Conservation (phyloP, 2,888 invertebrate genomes). For the Synergus gifuensis region DNA sequence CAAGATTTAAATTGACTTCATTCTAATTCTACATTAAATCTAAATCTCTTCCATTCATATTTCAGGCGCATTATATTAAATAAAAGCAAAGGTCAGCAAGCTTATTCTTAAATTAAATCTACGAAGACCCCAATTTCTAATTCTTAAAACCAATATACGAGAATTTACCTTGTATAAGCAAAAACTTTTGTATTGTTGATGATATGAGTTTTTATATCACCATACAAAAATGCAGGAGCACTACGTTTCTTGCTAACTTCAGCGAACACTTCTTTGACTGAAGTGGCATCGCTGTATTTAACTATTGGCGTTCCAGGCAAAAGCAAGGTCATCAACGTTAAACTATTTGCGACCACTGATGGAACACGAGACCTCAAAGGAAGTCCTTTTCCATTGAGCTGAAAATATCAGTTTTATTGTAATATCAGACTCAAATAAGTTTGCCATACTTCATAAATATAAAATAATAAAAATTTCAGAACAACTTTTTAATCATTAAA, state of each 20-base stretch:
- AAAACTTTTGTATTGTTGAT: conserved; percentile 81
- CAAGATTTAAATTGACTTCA: conserved; percentile 7
- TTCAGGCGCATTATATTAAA: not conserved
- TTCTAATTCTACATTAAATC: not conserved
- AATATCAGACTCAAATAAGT: conserved; percentile 11
- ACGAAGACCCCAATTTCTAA: not conserved
- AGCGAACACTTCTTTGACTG: conserved; percentile 69
- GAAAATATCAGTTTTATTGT: conserved; percentile 45
- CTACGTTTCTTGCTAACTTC: conserved; percentile 77
- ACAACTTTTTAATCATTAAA: too few species aligned
- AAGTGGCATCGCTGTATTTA: conserved; percentile 68
- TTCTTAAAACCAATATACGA: not conserved
- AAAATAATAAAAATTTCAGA: too few species aligned
- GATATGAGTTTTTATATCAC: conserved; percentile 73
- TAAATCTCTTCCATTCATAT: not conserved
- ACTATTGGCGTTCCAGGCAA: conserved; percentile 89
- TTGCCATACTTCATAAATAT: too few species aligned
- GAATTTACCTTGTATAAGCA: conserved; percentile 84
- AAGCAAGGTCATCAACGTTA: conserved; percentile 84
- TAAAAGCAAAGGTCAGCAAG: not conserved
- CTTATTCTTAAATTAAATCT: not conserved
- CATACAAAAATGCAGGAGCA: conserved; percentile 84
- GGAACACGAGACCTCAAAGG: conserved; percentile 69
- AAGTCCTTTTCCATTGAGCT: conserved; percentile 67
- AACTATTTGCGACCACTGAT: conserved; percentile 79